Percentiles rank a stretch among this genome's conserved stretches.
Evolutionary conservation across 2,888 invertebrate species (phyloP).

Genomic region (Mesorhabditis belari): DNA sequence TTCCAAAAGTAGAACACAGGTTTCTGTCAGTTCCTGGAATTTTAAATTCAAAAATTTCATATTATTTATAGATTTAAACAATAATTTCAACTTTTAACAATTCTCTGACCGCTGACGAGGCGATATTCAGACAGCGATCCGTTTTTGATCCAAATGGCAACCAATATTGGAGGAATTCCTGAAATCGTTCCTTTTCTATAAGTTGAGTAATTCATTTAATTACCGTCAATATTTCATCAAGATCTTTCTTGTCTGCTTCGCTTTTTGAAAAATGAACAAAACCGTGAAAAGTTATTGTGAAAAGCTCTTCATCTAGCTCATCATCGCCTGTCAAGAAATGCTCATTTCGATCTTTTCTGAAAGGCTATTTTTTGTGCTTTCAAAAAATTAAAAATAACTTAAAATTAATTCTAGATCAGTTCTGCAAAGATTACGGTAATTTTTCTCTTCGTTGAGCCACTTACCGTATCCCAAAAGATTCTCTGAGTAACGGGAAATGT

Average conservation of each 20-base stretch:
- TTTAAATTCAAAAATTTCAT: too few relatives aligned
- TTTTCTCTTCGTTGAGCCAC: background rate
- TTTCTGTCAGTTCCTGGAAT: background rate
- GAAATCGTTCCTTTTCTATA: conserved; percentile 7
- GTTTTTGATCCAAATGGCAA: conserved; percentile 33
- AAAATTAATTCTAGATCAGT: too few relatives aligned
- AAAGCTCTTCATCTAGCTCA: conserved; percentile 37
- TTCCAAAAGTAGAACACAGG: conserved; percentile 19
- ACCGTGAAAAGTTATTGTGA: conserved; percentile 11
- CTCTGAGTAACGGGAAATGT: conserved; percentile 20
- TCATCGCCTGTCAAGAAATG: conserved; percentile 34
- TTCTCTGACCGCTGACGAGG: conserved; percentile 11
- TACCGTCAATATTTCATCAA: too few relatives aligned
- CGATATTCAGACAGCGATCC: conserved; percentile 40
- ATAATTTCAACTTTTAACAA: too few relatives aligned
- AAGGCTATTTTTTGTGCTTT: too few relatives aligned
- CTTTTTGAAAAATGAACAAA: too few relatives aligned
- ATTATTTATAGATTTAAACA: too few relatives aligned
- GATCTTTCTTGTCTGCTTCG: too few relatives aligned
- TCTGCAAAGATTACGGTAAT: too few relatives aligned
- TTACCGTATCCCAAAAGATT: conserved; percentile 21
- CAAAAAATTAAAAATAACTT: too few relatives aligned
- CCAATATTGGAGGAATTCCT: conserved; percentile 35
- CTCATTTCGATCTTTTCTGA: conserved; percentile 20
- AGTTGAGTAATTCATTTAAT: too few relatives aligned